Conservation (phyloP, 2,113 vertebrate genomes). For the cat (Felis catus) region DNA sequence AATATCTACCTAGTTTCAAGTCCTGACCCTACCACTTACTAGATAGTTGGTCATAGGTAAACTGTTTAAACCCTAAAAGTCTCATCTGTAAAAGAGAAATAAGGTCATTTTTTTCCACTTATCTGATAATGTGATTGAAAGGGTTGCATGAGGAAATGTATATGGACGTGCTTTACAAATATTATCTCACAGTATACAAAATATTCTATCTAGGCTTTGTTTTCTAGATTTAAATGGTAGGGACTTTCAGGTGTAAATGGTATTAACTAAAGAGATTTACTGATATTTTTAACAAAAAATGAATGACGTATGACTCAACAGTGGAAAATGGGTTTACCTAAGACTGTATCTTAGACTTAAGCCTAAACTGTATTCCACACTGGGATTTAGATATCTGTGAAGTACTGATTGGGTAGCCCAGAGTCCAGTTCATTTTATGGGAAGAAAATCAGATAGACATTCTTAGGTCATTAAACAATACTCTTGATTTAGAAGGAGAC, state of each 20-base stretch:
- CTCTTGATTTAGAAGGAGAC: not conserved
- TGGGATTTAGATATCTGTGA: not conserved
- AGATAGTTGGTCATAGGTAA: not conserved
- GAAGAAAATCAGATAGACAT: not conserved
- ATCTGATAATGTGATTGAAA: not conserved
- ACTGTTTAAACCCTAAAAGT: not conserved
- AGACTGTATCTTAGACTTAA: not conserved
- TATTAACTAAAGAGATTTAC: not conserved
- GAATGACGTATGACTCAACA: not conserved
- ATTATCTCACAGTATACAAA: not conserved
- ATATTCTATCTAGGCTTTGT: not conserved
- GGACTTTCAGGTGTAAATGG: not conserved
- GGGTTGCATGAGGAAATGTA: not conserved
- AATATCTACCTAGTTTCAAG: not conserved
- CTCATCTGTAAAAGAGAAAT: not conserved
- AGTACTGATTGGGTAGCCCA: not conserved
- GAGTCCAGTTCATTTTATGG: not conserved
- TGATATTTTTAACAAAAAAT: not conserved
- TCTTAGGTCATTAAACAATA: not conserved
- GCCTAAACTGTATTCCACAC: rapidly evolving
- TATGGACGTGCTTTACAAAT: not conserved
- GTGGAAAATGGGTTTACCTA: not conserved
- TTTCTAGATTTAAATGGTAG: not conserved
- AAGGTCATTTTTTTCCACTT: not conserved
- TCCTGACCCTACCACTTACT: not conserved